Percentiles rank a stretch among this genome's conserved stretches.
phyloP scores from a whole-genome alignment of 2,113 vertebrate genomes.

The Picathartes gymnocephalus region DNA sequence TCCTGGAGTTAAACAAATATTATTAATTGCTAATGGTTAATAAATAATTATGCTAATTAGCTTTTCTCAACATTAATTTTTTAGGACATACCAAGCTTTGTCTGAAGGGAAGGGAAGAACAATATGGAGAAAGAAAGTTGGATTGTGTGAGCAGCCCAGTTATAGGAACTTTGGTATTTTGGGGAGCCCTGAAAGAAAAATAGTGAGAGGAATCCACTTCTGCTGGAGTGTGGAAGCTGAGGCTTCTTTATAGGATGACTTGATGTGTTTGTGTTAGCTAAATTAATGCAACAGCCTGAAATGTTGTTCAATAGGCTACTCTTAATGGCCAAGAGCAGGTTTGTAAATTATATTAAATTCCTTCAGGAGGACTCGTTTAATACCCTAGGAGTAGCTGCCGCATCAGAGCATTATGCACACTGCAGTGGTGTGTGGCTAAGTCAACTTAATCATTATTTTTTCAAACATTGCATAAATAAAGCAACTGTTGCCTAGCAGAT shows the following conservation, averaged over 20 bases:
- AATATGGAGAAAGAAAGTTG: not conserved
- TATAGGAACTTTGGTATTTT: not conserved
- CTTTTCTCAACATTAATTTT: not conserved
- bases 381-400: not conserved
- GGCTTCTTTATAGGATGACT: not conserved
- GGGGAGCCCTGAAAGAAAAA: not conserved
- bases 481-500: not conserved
- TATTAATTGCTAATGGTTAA: not conserved
- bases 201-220: not conserved
- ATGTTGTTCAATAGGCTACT: not conserved
- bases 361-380: not conserved
- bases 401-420: not conserved
- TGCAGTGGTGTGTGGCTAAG: not conserved
- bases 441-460: not conserved
- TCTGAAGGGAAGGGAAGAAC: not conserved
- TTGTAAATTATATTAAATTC: not conserved
- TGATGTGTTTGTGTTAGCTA: not conserved
- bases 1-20: not conserved
- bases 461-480: not conserved
- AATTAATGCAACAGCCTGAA: not conserved
- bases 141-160: not conserved
- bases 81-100: not conserved
- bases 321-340: not conserved
- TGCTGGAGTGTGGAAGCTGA: not conserved
- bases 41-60: not conserved